Evolutionary conservation across 2,888 invertebrate genomes (phyloP), one percentile per base, ranked within the genome.

Genomic region (Rhodophaea formosa): DNA sequence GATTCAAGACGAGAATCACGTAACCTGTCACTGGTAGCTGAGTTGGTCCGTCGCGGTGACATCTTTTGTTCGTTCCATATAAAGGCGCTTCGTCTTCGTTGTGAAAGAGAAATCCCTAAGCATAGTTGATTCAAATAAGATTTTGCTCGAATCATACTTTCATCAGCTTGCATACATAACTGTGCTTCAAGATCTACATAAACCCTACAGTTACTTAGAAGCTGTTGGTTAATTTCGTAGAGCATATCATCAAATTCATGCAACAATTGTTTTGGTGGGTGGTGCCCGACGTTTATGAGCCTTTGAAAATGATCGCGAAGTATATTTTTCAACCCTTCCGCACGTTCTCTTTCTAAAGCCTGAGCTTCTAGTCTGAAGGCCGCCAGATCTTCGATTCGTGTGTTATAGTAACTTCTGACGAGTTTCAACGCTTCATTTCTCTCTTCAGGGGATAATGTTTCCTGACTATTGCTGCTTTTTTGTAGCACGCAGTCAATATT

Each of bases 171-270:
- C 42, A 69, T 61, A 29, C 71, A 74, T 59, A 89, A 67, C 56
- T 80, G 75, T 14, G 74, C 77, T 62, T 84, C 85, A 45, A 89
- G 65, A 57, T 88, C 84, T 1, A 66, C 62, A 62, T 82, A 86
- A 7, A 85, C 84, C 64, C 83, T 75, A 8, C 61, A 72, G 63
- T 90, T 90, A 67, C 86, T 86, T 17, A 88, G 56, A 44, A 88
- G 66, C 63, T 89, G 88, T 62, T 88, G 85, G 68, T 89, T 89
- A 6, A 85, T 75, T 56, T 82, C 82, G 63, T 83, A 86, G n/a
- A 79, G 78, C 17, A 69, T 76, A 53, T 81, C 75, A 70, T 89
- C 88, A 61, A 88, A 87, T 47, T 86, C 80, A 53, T 86, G 80
- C 12, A 88, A 62, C 53, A 88, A 67, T 15, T 82, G 77, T 67